Percentiles rank a stretch among this genome's conserved stretches.
phyloP scores from a whole-genome alignment of 2,888 invertebrate species.

The Limnephilus auricula region DNA sequence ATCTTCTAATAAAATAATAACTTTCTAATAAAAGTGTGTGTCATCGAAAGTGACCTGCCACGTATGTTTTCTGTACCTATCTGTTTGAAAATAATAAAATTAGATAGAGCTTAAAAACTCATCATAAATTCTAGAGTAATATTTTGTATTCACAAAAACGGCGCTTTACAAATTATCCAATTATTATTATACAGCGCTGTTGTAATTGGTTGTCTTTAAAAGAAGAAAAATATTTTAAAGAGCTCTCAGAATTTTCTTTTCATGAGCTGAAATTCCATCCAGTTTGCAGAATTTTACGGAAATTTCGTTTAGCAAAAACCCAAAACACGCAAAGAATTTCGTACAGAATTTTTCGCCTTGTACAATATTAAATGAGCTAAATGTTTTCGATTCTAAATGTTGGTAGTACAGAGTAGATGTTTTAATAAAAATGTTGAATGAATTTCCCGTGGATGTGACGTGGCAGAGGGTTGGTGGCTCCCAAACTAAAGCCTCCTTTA shows the following conservation, averaged over 20 bases:
- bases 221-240: neutral
- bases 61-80: too few relatives aligned
- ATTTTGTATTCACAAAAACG: neutral
- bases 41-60: too few relatives aligned
- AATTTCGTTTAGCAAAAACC: conserved; percentile 2
- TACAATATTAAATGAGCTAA: conserved; percentile 5
- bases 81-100: too few relatives aligned
- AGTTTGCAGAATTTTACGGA: neutral
- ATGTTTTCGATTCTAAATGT: neutral
- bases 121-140: neutral
- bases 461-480: neutral
- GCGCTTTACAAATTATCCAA: neutral
- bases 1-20: too few relatives aligned
- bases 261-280: neutral
- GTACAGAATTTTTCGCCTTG: neutral
- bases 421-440: conserved; percentile 13
- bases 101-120: too few relatives aligned
- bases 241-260: neutral
- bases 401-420: neutral
- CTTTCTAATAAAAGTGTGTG: too few relatives aligned
- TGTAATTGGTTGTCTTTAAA: neutral
- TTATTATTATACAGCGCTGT: neutral
- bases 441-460: neutral
- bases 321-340: neutral
- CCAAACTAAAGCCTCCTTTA: neutral